These are phyloP conservation scores for Scomber japonicus DNA, from an alignment of 2,113 vertebrate genomes.

Conservation along the genomic window DNA sequence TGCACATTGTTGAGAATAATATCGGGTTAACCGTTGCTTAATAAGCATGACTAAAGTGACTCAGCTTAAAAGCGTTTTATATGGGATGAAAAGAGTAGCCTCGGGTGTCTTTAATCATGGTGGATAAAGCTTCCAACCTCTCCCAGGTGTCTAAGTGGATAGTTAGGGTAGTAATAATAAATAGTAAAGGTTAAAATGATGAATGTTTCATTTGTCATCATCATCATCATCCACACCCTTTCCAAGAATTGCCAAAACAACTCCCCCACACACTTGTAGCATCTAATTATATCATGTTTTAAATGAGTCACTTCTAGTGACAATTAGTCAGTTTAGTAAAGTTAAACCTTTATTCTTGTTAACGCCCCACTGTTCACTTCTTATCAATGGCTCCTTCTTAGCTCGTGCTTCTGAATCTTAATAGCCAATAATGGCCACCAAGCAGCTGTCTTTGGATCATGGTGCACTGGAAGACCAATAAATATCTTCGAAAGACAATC, in stretches of 20 bases:
- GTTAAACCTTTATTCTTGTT: background rate
- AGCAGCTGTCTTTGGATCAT: background rate
- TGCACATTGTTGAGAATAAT: constrained; percentile 3
- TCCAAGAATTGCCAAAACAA: too few relatives aligned
- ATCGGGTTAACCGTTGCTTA: background rate
- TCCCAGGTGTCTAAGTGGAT: background rate
- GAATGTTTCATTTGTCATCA: constrained; percentile 14
- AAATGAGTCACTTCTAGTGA: too few relatives aligned
- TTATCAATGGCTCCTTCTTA: background rate
- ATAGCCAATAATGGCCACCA: background rate
- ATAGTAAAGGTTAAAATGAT: constrained; percentile 21
- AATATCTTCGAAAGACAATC: constrained; percentile 19
- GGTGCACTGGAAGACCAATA: background rate
- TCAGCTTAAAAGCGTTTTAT: background rate
- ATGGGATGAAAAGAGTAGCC: background rate
- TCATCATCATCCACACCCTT: constrained; percentile 1
- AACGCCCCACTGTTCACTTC: background rate
- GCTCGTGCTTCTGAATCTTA: background rate
- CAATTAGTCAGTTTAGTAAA: background rate
- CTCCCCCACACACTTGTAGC: too few relatives aligned
- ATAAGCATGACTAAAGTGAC: background rate
- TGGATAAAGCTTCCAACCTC: background rate
- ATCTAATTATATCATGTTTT: too few relatives aligned
- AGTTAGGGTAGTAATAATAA: constrained; percentile 1
- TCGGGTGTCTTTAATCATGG: background rate